Conservation (phyloP, 2,888 invertebrate genomes). For the Plemyria rubiginata region DNA sequence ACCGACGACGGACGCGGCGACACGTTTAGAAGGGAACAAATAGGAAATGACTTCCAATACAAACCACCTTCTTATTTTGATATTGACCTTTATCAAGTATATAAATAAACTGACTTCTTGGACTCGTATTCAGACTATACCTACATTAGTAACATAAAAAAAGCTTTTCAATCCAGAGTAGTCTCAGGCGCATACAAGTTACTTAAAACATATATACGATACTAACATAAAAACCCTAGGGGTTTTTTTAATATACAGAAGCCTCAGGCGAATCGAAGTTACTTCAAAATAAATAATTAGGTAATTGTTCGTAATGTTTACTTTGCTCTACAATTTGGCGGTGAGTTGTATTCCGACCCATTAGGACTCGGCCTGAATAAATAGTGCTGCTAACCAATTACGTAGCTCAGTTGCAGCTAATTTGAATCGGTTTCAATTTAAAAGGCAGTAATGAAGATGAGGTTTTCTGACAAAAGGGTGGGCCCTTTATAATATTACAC, state of each 20-base stretch:
- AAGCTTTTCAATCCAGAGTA: background rate
- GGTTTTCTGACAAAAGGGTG: background rate
- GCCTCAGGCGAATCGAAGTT: background rate
- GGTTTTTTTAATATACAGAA: background rate
- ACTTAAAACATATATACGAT: background rate
- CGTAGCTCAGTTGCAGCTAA: background rate
- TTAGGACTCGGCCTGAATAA: conserved; percentile 29
- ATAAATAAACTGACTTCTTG: background rate
- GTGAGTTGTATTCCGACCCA: conserved; percentile 31
- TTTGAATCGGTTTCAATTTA: background rate
- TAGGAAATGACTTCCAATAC: background rate
- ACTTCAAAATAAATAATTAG: background rate
- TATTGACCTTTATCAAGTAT: background rate
- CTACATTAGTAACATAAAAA: no score
- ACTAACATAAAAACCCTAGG: no score
- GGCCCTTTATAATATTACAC: no score
- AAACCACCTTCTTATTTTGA: background rate
- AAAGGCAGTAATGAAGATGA: background rate
- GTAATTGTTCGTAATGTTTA: conserved; percentile 24
- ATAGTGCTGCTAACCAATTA: background rate
- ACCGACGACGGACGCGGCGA: no score
- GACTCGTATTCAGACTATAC: no score
- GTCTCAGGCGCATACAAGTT: background rate
- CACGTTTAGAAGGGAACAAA: background rate
- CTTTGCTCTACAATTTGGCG: conserved; percentile 29